Percentiles rank a stretch among this genome's conserved stretches.
Evolutionary conservation across 2,113 vertebrate species (phyloP).

Genomic region (Lepidothrix coronata): DNA sequence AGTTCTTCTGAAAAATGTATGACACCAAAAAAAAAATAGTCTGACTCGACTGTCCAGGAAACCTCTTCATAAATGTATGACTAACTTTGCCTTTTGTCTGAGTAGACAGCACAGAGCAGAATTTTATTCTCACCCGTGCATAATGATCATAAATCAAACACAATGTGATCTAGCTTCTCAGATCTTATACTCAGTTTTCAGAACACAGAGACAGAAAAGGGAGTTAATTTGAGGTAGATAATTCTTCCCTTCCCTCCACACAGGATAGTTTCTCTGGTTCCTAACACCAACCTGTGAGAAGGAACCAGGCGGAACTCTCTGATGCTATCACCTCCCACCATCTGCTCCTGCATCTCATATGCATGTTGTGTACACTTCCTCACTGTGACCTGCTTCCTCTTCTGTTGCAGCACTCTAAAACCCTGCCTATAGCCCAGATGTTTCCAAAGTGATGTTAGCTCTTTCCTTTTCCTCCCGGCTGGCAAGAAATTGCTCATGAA

Average conservation of each 20-base stretch:
- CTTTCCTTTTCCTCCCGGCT: background rate
- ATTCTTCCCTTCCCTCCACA: background rate
- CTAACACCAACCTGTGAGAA: background rate
- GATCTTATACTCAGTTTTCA: background rate
- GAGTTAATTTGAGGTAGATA: background rate
- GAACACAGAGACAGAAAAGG: background rate
- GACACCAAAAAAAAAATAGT: background rate
- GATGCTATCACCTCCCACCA: background rate
- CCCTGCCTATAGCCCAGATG: background rate
- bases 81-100: background rate
- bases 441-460: background rate
- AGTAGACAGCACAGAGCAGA: background rate
- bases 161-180: rapidly evolving
- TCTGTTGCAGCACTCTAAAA: background rate
- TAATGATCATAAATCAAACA: rapidly evolving
- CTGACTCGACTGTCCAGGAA: background rate
- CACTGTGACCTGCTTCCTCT: background rate
- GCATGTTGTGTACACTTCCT: background rate
- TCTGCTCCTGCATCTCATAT: background rate
- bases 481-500: background rate
- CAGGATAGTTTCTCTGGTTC: background rate
- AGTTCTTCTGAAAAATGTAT: background rate
- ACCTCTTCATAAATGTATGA: background rate
- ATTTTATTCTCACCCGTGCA: background rate
- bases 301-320: background rate